These are phyloP conservation scores for Ditylenchus dipsaci DNA, from an alignment of 1,140 invertebrate genomes.

Conservation along the genomic window DNA sequence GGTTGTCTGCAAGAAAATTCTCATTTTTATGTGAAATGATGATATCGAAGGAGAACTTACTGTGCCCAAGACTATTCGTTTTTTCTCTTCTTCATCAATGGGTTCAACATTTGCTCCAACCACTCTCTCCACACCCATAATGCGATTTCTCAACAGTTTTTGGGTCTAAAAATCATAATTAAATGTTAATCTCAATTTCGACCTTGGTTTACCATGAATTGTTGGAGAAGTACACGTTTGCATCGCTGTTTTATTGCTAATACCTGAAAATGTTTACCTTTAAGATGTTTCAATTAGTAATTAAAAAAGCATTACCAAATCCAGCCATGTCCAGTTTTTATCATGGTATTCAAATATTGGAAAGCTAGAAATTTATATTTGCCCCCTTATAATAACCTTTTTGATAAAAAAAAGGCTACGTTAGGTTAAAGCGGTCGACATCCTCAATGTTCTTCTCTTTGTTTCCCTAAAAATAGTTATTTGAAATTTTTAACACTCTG, in stretches of 20 bases:
- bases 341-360: slow-evolving; percentile 63
- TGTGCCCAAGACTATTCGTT: slow-evolving; percentile 53
- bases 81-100: slow-evolving; percentile 57
- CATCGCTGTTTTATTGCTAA: slow-evolving; percentile 90
- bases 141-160: slow-evolving; percentile 49
- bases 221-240: slow-evolving; percentile 75
- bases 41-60: neutral
- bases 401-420: slow-evolving; percentile 72
- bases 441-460: slow-evolving; percentile 98
- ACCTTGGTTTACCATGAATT: slow-evolving; percentile 60
- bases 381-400: too few relatives aligned
- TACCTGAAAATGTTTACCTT: slow-evolving; percentile 59
- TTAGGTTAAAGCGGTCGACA: slow-evolving; percentile 83
- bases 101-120: slow-evolving; percentile 27
- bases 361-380: slow-evolving; percentile 2
- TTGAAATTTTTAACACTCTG: too few relatives aligned
- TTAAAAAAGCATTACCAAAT: slow-evolving; percentile 64
- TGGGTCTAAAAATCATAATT: slow-evolving; percentile 55
- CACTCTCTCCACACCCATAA: slow-evolving; percentile 22
- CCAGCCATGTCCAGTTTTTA: slow-evolving; percentile 99
- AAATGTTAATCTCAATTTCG: slow-evolving; percentile 10
- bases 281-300: too few relatives aligned
- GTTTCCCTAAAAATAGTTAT: slow-evolving; percentile 71
- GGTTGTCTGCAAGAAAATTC: slow-evolving; percentile 7
- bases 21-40: neutral